phyloP scores from a whole-genome alignment of 2,888 invertebrate species.

The Orthonychiurus folsomi region DNA sequence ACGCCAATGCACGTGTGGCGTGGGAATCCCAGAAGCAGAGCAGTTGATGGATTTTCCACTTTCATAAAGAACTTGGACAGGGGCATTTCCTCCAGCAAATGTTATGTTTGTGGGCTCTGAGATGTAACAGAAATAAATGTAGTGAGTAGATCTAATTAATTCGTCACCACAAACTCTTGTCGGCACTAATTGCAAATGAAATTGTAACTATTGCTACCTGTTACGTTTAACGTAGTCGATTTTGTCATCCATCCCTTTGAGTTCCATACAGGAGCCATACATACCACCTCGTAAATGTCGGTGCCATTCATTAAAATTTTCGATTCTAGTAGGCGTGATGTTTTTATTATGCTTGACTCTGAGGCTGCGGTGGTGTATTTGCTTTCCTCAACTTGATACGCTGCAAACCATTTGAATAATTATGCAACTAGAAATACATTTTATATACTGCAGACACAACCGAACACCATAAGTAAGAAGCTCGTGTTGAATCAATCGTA shows the following conservation, averaged over 20 bases:
- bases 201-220: too few species aligned
- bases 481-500: too few species aligned
- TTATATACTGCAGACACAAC: too few species aligned
- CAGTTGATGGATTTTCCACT: neutral
- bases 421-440: too few species aligned
- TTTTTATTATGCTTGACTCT: neutral
- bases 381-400: too few species aligned
- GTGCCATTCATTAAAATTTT: neutral
- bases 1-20: neutral
- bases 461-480: too few species aligned
- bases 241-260: neutral
- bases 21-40: neutral
- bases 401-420: too few species aligned
- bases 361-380: neutral
- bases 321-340: neutral
- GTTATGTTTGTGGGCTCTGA: neutral
- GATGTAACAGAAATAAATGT: too few species aligned
- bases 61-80: neutral
- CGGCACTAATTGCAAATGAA: too few species aligned
- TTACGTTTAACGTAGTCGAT: neutral
- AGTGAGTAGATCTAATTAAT: too few species aligned
- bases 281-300: neutral
- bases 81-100: neutral
- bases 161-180: too few species aligned
- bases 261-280: constrained; percentile 5